These are phyloP conservation scores for Picus viridis DNA, from an alignment of 2,797 vertebrate species.

Conservation along the genomic window DNA sequence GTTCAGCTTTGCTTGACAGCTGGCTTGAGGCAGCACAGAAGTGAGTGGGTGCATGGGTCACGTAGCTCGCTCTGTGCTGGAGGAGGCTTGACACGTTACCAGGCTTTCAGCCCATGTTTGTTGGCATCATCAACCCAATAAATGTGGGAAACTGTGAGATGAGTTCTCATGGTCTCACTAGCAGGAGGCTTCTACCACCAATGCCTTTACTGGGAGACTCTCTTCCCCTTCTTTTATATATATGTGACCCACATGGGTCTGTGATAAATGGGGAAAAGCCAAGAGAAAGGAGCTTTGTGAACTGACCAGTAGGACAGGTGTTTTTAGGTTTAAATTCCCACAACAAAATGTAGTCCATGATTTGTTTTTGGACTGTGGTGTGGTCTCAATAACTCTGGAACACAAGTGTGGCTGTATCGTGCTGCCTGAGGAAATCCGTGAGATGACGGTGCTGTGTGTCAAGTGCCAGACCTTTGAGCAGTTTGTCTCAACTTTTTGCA, in stretches of 20 bases:
- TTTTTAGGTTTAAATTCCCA: neutral
- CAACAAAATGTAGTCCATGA: neutral
- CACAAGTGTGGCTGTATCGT: neutral
- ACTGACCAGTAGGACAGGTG: accelerated
- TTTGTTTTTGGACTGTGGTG: neutral
- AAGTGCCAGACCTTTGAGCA: neutral
- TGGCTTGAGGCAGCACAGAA: neutral
- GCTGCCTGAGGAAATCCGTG: neutral
- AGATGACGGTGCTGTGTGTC: neutral
- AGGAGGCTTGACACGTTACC: neutral
- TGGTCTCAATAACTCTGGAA: neutral
- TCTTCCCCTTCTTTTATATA: neutral
- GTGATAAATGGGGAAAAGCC: neutral
- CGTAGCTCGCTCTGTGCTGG: accelerated
- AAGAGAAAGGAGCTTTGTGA: neutral
- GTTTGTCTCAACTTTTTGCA: neutral
- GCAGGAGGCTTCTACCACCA: neutral
- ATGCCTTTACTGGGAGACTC: neutral
- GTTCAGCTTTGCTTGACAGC: neutral
- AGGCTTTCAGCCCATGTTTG: accelerated
- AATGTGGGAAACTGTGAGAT: neutral
- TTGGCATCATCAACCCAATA: neutral
- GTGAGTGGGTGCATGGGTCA: neutral
- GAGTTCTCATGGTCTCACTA: neutral
- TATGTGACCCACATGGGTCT: neutral